Base-by-base conservation (phyloP, 2,888 invertebrate genomes). In the Agriotes lineatus region DNA sequence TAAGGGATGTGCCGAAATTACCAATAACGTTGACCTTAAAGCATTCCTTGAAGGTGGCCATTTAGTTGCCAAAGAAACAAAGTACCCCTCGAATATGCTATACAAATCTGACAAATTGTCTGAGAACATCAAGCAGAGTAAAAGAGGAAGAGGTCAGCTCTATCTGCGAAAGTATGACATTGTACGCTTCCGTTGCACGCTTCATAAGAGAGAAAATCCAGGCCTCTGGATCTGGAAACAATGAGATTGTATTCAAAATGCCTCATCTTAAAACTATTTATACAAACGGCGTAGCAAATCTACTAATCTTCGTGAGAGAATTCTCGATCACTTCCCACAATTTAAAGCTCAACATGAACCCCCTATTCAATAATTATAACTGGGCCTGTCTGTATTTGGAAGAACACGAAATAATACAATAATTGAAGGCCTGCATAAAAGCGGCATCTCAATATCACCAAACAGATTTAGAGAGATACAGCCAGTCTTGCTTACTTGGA, bases 231-330 rank as follows among this genome's bases (percentile, higher is more conserved):
- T 52, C 25, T 52, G 52, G 12, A 25, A 52, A 52, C 52, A 52
- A 25, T 52, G 52, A 52, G 52, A 52, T 52, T 52, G 18, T 30
- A 52, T 52, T 52, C n/a, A 52, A 52, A 52, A 52, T 52, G 33
- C 33, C 44, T 44, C 44, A 44, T 44, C 16, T 44, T 44, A 44
- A 44, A 44, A 44, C 19, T 44, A 6, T 44, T 44, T 18, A 44
- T 44, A 44, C 44, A 44, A 44, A 44, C 44, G 16, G 19, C 44
- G 16, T 44, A 44, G 14, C 16, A 25, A 52, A 52, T 52, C 12
- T 33, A 30, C 33, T 30, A n/a, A n/a, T n/a, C n/a, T n/a, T n/a
- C n/a, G n/a, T n/a, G n/a, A n/a, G n/a, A n/a, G n/a, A n/a, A n/a
- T n/a, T n/a, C n/a, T n/a, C n/a, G n/a, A n/a, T n/a, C n/a, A n/a